phyloP scores from a whole-genome alignment of 2,888 invertebrate species.

The Halocaridina rubra region DNA sequence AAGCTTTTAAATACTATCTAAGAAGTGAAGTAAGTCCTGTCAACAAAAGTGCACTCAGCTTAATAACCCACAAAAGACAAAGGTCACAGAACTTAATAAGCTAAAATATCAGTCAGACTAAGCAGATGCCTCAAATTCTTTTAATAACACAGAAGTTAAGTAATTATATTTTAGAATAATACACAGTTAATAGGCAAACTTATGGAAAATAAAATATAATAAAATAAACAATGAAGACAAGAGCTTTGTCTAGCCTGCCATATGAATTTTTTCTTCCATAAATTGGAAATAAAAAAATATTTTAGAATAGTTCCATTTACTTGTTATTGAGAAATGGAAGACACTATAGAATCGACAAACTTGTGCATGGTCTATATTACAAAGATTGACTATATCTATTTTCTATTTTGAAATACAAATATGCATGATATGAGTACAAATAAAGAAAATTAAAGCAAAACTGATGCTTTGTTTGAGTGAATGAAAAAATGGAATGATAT shows the following conservation, averaged over 20 bases:
- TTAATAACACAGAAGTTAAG: background rate
- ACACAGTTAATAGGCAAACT: too few species aligned
- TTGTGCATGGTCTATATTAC: slow-evolving; percentile 3
- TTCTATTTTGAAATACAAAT: too few species aligned
- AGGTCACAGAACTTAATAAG: slow-evolving; percentile 34
- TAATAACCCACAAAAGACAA: background rate
- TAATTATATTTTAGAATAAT: background rate
- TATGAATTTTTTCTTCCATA: background rate
- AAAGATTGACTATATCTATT: background rate
- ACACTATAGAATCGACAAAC: background rate
- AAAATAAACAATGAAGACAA: background rate
- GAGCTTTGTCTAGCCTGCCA: background rate
- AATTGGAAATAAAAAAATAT: background rate
- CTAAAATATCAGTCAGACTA: background rate
- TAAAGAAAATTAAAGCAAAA: background rate
- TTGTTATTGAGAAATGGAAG: slow-evolving; percentile 3
- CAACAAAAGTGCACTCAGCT: too few species aligned
- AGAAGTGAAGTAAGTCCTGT: too few species aligned
- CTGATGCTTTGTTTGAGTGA: background rate
- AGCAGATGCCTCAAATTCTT: background rate
- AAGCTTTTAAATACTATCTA: background rate
- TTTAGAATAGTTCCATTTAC: background rate
- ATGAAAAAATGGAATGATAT: background rate
- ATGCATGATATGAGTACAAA: background rate
- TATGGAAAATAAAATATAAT: background rate